Percentiles rank a stretch among this genome's conserved stretches.
These are phyloP conservation scores for Nesospiza acunhae DNA, from an alignment of 2,113 vertebrate genomes.

Conservation along the genomic window DNA sequence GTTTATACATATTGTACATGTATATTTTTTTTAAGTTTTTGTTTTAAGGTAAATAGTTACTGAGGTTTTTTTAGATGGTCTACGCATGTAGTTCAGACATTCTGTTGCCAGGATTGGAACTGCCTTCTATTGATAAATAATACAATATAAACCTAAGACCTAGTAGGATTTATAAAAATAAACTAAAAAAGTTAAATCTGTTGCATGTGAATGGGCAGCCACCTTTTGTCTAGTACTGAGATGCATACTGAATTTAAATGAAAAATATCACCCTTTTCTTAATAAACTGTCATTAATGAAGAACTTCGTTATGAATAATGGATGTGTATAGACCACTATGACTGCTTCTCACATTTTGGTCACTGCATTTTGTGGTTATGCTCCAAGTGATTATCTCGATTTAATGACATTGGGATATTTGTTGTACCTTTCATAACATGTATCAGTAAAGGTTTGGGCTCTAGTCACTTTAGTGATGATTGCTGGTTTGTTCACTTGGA, in stretches of 20 bases:
- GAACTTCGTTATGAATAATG: not conserved
- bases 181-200: not conserved
- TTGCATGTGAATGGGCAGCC: not conserved
- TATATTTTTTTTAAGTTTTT: not conserved
- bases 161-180: not conserved
- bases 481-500: not conserved
- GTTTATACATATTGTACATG: not conserved
- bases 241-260: not conserved
- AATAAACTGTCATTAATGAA: not conserved
- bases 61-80: not conserved
- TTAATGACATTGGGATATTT: not conserved
- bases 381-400: not conserved
- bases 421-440: fast-evolving
- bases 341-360: not conserved
- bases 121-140: not conserved
- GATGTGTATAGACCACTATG: not conserved
- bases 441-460: not conserved
- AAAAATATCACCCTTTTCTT: not conserved
- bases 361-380: not conserved
- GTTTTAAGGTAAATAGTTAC: not conserved
- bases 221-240: not conserved
- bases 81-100: not conserved
- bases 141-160: not conserved
- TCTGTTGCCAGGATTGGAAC: not conserved
- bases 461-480: not conserved